A percentile compares a stretch with the other conserved stretches of the same genome.
phyloP scores from a whole-genome alignment of 1,140 invertebrate genomes.

The Drosophila takahashii region DNA sequence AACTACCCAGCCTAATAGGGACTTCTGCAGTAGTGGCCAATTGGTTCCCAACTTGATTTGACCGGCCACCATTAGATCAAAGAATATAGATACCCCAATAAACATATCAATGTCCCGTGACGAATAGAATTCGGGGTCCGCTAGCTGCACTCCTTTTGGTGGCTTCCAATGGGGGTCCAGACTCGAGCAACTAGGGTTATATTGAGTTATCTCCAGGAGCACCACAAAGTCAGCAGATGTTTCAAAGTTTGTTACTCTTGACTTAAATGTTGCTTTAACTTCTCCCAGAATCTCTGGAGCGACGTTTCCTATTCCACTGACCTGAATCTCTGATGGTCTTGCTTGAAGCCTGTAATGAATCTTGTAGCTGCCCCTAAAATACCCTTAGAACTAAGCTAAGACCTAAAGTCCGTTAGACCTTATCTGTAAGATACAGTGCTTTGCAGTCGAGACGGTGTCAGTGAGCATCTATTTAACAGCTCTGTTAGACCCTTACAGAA shows the following conservation, averaged over 20 bases:
- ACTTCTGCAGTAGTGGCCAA: constrained; percentile 5
- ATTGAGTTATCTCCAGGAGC: constrained; percentile 5
- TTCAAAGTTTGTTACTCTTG: neutral
- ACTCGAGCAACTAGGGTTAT: constrained; percentile 2
- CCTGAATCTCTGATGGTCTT: neutral
- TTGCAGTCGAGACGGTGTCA: too few species aligned
- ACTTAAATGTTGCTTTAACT: constrained; percentile 11
- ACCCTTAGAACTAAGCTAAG: too few species aligned
- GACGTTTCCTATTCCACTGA: constrained; percentile 3
- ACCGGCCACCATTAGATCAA: constrained; percentile 9
- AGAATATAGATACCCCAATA: constrained; percentile 6
- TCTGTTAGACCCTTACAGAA: too few species aligned
- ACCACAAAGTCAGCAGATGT: too few species aligned
- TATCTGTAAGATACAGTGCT: too few species aligned
- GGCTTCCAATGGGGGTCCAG: neutral
- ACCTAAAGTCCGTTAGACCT: too few species aligned
- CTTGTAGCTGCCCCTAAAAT: too few species aligned
- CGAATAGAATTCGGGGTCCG: constrained; percentile 12
- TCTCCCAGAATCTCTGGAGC: neutral
- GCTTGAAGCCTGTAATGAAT: neutral
- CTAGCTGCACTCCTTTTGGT: constrained; percentile 6
- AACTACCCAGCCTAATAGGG: constrained; percentile 11
- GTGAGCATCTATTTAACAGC: too few species aligned
- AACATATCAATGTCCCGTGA: constrained; percentile 6
- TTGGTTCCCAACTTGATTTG: constrained; percentile 6